phyloP scores from a whole-genome alignment of 2,797 vertebrate genomes.

The Cossypha polioptera region DNA sequence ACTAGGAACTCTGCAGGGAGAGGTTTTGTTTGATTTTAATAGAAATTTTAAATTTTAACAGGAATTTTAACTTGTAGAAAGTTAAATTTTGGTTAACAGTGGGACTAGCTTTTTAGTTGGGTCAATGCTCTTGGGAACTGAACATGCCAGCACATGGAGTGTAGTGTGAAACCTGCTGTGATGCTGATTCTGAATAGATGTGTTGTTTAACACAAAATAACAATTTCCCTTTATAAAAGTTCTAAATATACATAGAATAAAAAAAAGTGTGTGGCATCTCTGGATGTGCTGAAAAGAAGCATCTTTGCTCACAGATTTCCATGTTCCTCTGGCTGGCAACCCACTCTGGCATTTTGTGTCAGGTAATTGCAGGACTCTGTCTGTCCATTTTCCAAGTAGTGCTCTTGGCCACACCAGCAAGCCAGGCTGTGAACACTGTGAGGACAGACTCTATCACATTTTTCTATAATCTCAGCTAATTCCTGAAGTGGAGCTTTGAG shows the following conservation, averaged over 20 bases:
- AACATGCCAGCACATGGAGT: accelerated
- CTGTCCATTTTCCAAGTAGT: neutral
- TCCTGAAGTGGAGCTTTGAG: neutral
- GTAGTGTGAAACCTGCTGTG: neutral
- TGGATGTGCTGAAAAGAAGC: neutral
- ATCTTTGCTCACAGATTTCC: neutral
- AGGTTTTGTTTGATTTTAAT: neutral
- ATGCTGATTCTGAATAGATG: neutral
- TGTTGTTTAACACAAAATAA: neutral
- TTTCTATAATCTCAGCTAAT: neutral
- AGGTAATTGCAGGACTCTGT: no score
- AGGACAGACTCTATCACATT: neutral
- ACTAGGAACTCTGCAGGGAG: neutral
- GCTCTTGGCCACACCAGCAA: neutral
- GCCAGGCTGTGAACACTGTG: neutral
- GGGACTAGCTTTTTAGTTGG: neutral
- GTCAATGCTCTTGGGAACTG: neutral
- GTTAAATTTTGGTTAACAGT: neutral
- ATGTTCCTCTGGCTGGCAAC: neutral
- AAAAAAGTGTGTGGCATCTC: neutral
- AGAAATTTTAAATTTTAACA: neutral
- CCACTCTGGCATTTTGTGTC: neutral
- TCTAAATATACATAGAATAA: neutral
- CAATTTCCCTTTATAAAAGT: neutral
- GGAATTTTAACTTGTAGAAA: neutral